Evolutionary conservation across 2,113 vertebrate species (phyloP).

Genomic region (Gadus chalcogrammus): DNA sequence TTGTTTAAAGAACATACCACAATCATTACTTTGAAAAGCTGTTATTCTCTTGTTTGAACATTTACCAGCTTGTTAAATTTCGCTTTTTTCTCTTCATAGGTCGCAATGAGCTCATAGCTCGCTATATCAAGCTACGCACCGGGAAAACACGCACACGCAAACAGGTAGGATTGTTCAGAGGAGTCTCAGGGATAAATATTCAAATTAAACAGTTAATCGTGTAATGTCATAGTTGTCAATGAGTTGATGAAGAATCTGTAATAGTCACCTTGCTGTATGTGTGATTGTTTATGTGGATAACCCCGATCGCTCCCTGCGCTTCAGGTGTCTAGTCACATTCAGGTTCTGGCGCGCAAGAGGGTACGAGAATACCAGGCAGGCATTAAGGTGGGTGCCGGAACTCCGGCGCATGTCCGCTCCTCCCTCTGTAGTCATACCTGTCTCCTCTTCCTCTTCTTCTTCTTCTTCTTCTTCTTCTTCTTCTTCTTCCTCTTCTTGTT

Average conservation of each 20-base stretch:
- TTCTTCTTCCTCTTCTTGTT: too few species aligned
- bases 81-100: conserved; percentile 61
- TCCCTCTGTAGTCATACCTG: conserved; percentile 72
- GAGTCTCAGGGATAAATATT: too few species aligned
- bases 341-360: conserved; percentile 99
- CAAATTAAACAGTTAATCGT: too few species aligned
- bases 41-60: too few species aligned
- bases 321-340: conserved; percentile 98
- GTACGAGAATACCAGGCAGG: conserved; percentile 97
- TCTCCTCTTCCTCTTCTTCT: conserved; percentile 36
- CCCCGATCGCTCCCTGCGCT: conserved; percentile 49
- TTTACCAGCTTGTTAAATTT: not conserved
- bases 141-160: conserved; percentile 94
- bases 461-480: too few species aligned
- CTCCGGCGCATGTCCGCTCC: conserved; percentile 53
- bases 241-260: not conserved
- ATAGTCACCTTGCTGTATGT: conserved; percentile 22
- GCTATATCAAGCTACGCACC: conserved; percentile 92
- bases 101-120: conserved; percentile 93
- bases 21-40: too few species aligned
- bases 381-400: conserved; percentile 89
- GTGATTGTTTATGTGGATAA: conserved; percentile 49
- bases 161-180: conserved; percentile 75
- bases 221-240: not conserved
- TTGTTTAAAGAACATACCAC: too few species aligned